Percentiles rank a stretch among this genome's conserved stretches.
Conservation (phyloP, 2,888 invertebrate genomes). For the Coecobrya sp. region DNA sequence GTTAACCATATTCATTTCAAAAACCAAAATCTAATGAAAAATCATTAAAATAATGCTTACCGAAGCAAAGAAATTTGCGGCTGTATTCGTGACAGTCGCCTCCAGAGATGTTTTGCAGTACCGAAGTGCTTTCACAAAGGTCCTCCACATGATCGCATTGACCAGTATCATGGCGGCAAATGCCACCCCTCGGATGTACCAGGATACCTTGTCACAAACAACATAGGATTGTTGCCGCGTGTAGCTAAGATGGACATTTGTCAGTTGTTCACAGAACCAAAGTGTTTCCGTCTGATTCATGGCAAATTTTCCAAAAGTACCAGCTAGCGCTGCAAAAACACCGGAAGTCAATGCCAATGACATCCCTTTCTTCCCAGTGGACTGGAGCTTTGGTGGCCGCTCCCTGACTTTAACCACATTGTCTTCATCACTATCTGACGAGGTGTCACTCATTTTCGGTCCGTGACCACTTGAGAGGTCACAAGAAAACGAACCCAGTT, state of each 20-base stretch:
- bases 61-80: slow-evolving; percentile 88
- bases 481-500: too few relatives aligned
- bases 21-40: too few relatives aligned
- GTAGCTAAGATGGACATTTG: slow-evolving; percentile 77
- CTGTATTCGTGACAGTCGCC: slow-evolving; percentile 88
- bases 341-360: slow-evolving; percentile 87
- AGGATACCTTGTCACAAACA: slow-evolving; percentile 85
- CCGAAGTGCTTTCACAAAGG: slow-evolving; percentile 88
- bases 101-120: slow-evolving; percentile 88
- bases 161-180: slow-evolving; percentile 88
- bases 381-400: not conserved
- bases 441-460: slow-evolving; percentile 65
- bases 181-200: slow-evolving; percentile 87
- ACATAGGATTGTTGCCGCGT: slow-evolving; percentile 79
- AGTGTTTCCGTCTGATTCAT: slow-evolving; percentile 87
- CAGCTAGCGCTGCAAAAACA: slow-evolving; percentile 88
- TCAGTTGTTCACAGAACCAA: slow-evolving; percentile 86
- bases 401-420: slow-evolving; percentile 36
- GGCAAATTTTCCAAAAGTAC: slow-evolving; percentile 88
- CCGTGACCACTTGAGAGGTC: too few relatives aligned
- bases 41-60: slow-evolving; percentile 86
- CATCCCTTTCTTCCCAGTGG: slow-evolving; percentile 85
- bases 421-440: slow-evolving; percentile 66
- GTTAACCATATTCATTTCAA: not conserved
- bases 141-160: slow-evolving; percentile 88